Percentiles rank a stretch among this genome's conserved stretches.
phyloP scores from a whole-genome alignment of 2,797 vertebrate genomes.

The Enteromius fasciolatus region DNA sequence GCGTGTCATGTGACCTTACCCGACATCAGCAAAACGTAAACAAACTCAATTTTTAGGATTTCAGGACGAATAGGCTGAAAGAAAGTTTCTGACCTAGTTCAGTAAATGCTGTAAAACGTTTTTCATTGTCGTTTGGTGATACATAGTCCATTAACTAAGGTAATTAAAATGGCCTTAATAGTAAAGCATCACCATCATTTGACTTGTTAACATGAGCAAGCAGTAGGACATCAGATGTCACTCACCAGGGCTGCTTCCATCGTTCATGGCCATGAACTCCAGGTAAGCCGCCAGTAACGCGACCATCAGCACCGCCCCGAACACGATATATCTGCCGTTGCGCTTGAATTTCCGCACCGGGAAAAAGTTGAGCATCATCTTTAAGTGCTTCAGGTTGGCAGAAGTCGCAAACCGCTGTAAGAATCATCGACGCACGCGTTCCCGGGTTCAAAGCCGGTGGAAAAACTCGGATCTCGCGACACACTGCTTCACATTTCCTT shows the following conservation, averaged over 20 bases:
- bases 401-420: not conserved
- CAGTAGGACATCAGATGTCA: slow-evolving; percentile 22
- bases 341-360: slow-evolving; percentile 74
- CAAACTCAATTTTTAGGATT: not conserved
- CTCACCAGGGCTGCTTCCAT: slow-evolving; percentile 65
- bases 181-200: not conserved
- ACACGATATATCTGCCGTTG: slow-evolving; percentile 63
- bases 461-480: not conserved
- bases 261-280: slow-evolving; percentile 62
- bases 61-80: not conserved
- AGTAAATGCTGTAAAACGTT: not conserved
- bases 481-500: not conserved
- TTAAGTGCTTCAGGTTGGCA: not conserved
- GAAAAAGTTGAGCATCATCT: slow-evolving; percentile 61
- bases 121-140: not conserved
- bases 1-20: not conserved
- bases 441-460: not conserved
- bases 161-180: not conserved
- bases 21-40: not conserved
- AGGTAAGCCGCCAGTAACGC: slow-evolving; percentile 67
- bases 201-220: not conserved
- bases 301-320: slow-evolving; percentile 64
- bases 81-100: not conserved
- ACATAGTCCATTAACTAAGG: not conserved
- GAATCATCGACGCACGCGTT: not conserved